These are phyloP conservation scores for Cheilosia grossa DNA, from an alignment of 2,888 invertebrate species.

Conservation along the genomic window DNA sequence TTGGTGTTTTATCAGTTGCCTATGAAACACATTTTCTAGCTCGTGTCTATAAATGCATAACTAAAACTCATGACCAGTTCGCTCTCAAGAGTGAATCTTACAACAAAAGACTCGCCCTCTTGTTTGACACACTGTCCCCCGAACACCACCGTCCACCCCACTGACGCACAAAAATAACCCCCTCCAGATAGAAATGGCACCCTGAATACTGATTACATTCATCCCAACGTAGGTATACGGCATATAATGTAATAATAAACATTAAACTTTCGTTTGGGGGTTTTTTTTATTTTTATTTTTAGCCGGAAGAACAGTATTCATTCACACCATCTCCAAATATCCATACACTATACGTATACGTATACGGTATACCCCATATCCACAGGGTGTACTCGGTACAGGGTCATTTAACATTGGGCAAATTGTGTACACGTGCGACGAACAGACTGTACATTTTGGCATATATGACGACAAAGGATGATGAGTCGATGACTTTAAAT, in stretches of 20 bases:
- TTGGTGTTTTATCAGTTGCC: no score
- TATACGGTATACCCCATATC: not conserved
- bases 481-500: conserved; percentile 8
- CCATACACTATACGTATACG: no score
- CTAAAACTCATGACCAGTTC: no score
- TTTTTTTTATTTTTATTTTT: conserved; percentile 2
- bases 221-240: conserved; percentile 8
- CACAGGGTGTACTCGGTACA: not conserved
- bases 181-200: not conserved
- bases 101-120: not conserved
- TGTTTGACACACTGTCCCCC: conserved; percentile 36
- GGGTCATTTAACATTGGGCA: conserved; percentile 51
- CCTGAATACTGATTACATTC: conserved; percentile 45
- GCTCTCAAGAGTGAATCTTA: no score
- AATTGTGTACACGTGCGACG: conserved; percentile 71
- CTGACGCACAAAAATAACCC: no score
- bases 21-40: no score
- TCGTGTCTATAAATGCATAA: no score
- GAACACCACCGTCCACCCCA: not conserved
- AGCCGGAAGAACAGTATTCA: conserved; percentile 33
- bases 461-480: conserved; percentile 57
- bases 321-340: conserved; percentile 31
- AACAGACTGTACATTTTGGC: conserved; percentile 65
- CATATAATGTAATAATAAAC: not conserved
- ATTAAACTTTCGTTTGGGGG: not conserved